A percentile compares a stretch with the other conserved stretches of the same genome.
phyloP scores from a whole-genome alignment of 2,888 invertebrate species.

The Sympetrum striolatum region DNA sequence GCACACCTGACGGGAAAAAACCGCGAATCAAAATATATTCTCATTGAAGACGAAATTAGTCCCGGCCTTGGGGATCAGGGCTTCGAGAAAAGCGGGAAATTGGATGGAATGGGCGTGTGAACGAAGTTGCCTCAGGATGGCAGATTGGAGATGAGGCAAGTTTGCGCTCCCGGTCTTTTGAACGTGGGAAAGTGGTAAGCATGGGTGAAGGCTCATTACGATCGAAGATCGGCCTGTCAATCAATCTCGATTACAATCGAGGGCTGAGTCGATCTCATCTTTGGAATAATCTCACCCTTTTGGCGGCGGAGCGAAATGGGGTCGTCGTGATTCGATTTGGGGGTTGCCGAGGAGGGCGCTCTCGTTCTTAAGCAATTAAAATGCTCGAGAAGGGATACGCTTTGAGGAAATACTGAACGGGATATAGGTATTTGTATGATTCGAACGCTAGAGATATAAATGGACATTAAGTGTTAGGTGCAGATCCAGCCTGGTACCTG shows the following conservation, averaged over 20 bases:
- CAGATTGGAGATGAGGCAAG: neutral
- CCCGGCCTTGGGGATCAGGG: neutral
- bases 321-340: neutral
- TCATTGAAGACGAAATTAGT: neutral
- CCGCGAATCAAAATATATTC: neutral
- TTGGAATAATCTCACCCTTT: neutral
- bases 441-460: too few relatives aligned
- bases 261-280: neutral
- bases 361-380: too few relatives aligned
- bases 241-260: neutral
- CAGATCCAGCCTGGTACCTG: too few relatives aligned
- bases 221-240: neutral
- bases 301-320: neutral
- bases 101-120: neutral
- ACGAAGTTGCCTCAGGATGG: neutral
- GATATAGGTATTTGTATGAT: too few relatives aligned
- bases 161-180: neutral
- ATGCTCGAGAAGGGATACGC: too few relatives aligned
- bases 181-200: neutral
- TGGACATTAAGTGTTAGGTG: too few relatives aligned
- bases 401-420: too few relatives aligned
- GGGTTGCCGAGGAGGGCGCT: neutral
- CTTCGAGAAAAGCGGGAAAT: neutral
- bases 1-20: neutral
- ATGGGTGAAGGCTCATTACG: neutral